Evolutionary conservation across 1,140 invertebrate species (phyloP).

Genomic region (Charaxes varanes): DNA sequence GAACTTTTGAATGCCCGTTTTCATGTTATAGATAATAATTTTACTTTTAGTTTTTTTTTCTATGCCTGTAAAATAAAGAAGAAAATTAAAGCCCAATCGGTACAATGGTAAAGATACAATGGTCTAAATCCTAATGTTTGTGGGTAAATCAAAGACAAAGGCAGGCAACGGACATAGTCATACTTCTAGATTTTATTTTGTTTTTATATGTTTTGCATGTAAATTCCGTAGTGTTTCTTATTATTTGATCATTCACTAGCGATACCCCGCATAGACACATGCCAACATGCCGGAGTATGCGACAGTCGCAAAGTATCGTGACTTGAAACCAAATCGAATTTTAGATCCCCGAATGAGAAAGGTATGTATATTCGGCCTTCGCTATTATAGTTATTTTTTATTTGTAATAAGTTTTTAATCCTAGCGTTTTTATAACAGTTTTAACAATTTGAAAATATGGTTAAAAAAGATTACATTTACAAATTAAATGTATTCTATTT

Average conservation of each 20-base stretch:
- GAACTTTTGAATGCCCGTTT: too few species aligned
- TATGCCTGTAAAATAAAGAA: too few species aligned
- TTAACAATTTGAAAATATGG: too few species aligned
- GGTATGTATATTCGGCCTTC: conserved; percentile 26
- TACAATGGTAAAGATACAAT: too few species aligned
- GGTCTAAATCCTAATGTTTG: too few species aligned
- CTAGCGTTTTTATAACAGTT: conserved; percentile 1
- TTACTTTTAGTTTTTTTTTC: too few species aligned
- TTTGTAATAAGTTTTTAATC: background rate
- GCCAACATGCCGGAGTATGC: conserved; percentile 41
- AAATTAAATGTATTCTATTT: too few species aligned
- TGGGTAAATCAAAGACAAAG: too few species aligned
- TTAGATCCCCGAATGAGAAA: conserved; percentile 39
- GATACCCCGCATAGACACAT: conserved; percentile 10
- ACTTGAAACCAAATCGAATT: conserved; percentile 24
- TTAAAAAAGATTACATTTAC: too few species aligned
- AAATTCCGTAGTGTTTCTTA: conserved; percentile 9
- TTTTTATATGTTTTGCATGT: conserved; percentile 13
- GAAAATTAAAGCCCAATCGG: too few species aligned
- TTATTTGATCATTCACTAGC: conserved; percentile 24
- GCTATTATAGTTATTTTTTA: background rate
- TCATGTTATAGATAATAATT: too few species aligned
- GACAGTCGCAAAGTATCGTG: conserved; percentile 34
- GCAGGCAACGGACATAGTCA: too few species aligned
- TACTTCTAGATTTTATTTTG: conserved; percentile 11